These are phyloP conservation scores for Synanthedon formicaeformis DNA, from an alignment of 2,888 invertebrate species.

Conservation along the genomic window DNA sequence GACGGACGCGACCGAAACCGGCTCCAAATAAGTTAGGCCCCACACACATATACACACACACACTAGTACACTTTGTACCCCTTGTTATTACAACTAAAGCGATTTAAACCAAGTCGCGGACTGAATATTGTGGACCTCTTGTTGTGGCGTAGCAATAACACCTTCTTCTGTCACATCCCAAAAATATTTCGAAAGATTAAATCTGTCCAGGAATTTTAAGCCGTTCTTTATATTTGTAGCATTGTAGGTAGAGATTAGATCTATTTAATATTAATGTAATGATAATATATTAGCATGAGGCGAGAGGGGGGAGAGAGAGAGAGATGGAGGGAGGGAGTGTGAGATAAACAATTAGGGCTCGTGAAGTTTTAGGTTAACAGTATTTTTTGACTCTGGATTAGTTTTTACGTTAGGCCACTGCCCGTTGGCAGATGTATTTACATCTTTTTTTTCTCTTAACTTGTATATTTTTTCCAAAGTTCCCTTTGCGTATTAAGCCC, in stretches of 20 bases:
- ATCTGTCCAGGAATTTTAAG: not conserved
- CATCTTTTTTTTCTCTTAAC: too few relatives aligned
- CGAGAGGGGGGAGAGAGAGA: too few relatives aligned
- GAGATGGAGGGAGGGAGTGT: not conserved
- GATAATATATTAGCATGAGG: not conserved
- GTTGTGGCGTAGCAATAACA: too few relatives aligned
- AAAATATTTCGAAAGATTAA: not conserved
- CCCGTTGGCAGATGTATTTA: too few relatives aligned
- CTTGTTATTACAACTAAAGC: too few relatives aligned
- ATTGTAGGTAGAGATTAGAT: not conserved
- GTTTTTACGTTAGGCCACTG: not conserved
- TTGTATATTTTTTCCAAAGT: too few relatives aligned
- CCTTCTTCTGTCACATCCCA: not conserved
- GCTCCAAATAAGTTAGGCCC: conserved; percentile 29
- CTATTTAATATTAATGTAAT: not conserved
- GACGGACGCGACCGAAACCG: conserved; percentile 45
- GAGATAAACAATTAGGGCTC: not conserved
- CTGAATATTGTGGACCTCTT: too few relatives aligned
- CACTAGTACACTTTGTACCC: too few relatives aligned
- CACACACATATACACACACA: not conserved
- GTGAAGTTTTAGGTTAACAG: not conserved
- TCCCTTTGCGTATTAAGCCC: too few relatives aligned
- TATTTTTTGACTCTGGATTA: not conserved
- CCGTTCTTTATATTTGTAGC: not conserved
- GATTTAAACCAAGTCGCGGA: too few relatives aligned